Percentiles rank a stretch among this genome's conserved stretches.
Conservation (phyloP, 23 tunicate genomes). For the Styela clava region DNA sequence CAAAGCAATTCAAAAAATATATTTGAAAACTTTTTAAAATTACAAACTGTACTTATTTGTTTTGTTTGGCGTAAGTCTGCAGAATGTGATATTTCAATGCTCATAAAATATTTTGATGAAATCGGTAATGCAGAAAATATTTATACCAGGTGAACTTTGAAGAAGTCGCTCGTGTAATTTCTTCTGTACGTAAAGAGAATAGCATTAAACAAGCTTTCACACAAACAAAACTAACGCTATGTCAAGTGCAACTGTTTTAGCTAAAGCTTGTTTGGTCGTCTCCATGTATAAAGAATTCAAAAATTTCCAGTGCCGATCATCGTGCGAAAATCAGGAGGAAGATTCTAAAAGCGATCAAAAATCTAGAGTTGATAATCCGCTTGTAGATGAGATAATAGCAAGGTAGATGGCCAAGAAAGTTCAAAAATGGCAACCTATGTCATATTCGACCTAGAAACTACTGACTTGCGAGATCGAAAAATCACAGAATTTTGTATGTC, state of each 20-base stretch:
- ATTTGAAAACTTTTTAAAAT: too few relatives aligned
- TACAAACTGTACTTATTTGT: neutral
- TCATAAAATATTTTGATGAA: neutral
- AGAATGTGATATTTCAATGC: neutral
- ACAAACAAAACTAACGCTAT: neutral
- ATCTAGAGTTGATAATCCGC: too few relatives aligned
- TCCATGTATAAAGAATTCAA: neutral
- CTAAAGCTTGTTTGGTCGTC: neutral
- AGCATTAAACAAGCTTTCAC: neutral
- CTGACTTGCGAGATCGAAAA: neutral
- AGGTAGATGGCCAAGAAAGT: neutral
- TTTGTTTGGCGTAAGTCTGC: neutral
- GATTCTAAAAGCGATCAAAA: too few relatives aligned
- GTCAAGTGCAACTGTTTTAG: neutral
- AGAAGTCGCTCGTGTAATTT: neutral
- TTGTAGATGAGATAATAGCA: neutral
- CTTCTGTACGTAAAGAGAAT: neutral
- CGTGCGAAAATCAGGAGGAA: neutral
- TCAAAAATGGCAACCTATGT: neutral
- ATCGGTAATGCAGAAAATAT: neutral
- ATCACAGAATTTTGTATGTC: neutral
- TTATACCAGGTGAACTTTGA: neutral
- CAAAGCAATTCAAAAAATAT: neutral
- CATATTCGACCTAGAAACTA: neutral
- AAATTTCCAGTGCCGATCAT: neutral